phyloP scores from a whole-genome alignment of 2,797 vertebrate genomes.

The Tragopan temminckii region DNA sequence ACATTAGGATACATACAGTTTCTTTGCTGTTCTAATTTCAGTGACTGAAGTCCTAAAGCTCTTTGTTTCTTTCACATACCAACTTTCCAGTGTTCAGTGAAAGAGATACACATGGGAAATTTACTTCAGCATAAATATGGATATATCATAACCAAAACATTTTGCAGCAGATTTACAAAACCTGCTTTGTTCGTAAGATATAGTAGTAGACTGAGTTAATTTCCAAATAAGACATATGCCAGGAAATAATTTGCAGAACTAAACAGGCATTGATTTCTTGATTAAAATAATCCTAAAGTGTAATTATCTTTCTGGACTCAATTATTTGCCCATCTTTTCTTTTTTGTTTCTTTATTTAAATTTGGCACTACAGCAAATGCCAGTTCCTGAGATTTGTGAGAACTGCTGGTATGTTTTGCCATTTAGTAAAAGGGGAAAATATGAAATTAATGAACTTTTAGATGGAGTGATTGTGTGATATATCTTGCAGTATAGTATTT shows the following conservation, averaged over 20 bases:
- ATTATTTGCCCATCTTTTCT: not conserved
- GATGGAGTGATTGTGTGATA: no score
- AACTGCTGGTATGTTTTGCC: not conserved
- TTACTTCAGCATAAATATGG: not conserved
- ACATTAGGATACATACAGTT: not conserved
- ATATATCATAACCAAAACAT: not conserved
- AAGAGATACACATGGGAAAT: not conserved
- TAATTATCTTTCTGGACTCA: not conserved
- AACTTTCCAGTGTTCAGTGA: not conserved
- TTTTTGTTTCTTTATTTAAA: not conserved
- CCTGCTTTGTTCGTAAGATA: not conserved
- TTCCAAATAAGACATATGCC: not conserved
- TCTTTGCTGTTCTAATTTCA: not conserved
- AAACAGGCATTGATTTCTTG: not conserved
- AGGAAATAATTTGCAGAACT: not conserved
- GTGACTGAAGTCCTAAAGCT: not conserved
- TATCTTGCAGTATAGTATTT: not conserved
- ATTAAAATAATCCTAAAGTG: not conserved
- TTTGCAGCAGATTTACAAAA: not conserved
- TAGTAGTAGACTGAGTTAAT: not conserved
- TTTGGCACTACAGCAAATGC: not conserved
- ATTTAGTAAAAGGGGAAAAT: not conserved
- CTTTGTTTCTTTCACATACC: not conserved
- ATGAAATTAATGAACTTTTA: not conserved
- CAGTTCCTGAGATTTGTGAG: not conserved